Evolutionary conservation across 2,113 vertebrate species (phyloP), one percentile per base, ranked within the genome.

Genomic region (Oncorhynchus clarkii): DNA sequence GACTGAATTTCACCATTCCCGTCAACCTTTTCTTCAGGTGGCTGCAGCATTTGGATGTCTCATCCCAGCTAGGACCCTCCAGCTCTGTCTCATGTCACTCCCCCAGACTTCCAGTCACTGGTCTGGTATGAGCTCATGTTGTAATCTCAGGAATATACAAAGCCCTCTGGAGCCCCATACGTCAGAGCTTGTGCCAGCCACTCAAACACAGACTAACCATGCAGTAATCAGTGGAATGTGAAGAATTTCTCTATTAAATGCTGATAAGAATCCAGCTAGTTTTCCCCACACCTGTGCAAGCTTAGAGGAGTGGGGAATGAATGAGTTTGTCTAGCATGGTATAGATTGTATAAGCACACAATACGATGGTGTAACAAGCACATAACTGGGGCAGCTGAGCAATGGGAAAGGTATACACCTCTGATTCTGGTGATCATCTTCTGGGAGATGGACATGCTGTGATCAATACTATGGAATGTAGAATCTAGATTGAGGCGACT

Each of bases 211-310:
- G 81, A 75, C 26, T 31, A 14, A 86, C 80, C 76, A 75, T 82
- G 80, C 54, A 77, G 59, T 54, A 7, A 86, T 77, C 74, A 26
- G 62, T 54, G 85, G 91, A 91, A 92, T 90, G 88, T 76, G 72
- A 88, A 80, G 89, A 90, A 92, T 86, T 85, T 85, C 85, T 79
- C 76, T 45, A 34, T 45, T 45, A 45, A 77, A 48, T 73, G 79
- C 71, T 79, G 76, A 86, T 82, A 79, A 75, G 76, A 67, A 72
- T 54, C 6, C 26, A 3, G 39, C 74, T 31, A 7, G 69, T 75
- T 81, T 73, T 34, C 60, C 66, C 81, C 24, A 70, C 57, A 39
- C 45, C 51, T 24, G 67, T 49, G 74, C 45, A 31, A 16, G 74
- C 26, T 66, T 39, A 24, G 70, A 78, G 66, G 75, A 78, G 71